phyloP scores from a whole-genome alignment of 2,797 vertebrate genomes.

The Semotilus atromaculatus region DNA sequence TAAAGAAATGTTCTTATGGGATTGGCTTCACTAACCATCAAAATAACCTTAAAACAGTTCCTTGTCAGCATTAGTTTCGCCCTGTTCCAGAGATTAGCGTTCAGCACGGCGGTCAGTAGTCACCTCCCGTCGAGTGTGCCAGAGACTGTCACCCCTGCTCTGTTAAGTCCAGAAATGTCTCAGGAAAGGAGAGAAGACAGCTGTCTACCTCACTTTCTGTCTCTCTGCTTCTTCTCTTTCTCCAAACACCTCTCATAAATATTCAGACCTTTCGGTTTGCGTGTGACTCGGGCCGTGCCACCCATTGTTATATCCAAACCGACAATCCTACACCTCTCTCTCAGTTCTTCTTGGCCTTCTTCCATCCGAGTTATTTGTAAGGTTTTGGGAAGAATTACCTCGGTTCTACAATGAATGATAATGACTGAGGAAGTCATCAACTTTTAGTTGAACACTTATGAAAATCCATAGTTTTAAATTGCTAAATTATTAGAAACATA shows the following conservation, averaged over 20 bases:
- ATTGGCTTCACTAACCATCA: background rate
- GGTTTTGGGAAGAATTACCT: background rate
- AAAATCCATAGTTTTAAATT: background rate
- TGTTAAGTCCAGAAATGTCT: conserved; percentile 59
- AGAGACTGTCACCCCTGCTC: conserved; percentile 67
- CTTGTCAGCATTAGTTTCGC: conserved; percentile 16
- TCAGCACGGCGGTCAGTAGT: background rate
- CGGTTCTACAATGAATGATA: background rate
- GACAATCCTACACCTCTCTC: conserved; percentile 65
- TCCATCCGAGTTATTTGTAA: background rate
- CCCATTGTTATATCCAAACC: conserved; percentile 67
- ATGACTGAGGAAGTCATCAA: background rate
- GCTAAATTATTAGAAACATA: background rate
- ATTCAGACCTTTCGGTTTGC: conserved; percentile 68
- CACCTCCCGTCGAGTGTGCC: background rate
- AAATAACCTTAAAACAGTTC: conserved; percentile 9
- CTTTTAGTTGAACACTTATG: background rate
- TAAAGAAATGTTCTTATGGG: background rate
- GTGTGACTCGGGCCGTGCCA: conserved; percentile 64
- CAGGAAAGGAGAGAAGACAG: conserved; percentile 62
- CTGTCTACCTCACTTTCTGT: conserved; percentile 68
- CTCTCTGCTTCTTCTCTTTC: conserved; percentile 53
- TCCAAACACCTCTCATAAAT: conserved; percentile 71
- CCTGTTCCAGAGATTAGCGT: background rate
- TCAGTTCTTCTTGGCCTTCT: conserved; percentile 41